A percentile compares a stretch with the other conserved stretches of the same genome.
Conservation (phyloP, 1,140 invertebrate species). For the Heliconius nattereri region DNA sequence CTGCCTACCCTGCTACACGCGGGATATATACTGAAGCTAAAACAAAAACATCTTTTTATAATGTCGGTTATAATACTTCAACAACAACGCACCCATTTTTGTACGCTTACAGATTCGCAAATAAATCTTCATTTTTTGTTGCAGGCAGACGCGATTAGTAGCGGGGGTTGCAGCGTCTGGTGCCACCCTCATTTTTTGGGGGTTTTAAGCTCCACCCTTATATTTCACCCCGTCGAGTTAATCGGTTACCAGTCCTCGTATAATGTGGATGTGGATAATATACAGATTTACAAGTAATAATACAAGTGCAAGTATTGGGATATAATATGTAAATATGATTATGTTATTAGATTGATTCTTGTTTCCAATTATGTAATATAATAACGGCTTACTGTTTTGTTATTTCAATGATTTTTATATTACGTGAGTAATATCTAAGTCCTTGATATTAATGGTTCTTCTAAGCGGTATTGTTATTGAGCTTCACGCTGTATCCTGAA, state of each 20-base stretch:
- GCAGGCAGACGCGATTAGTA: conserved; percentile 47
- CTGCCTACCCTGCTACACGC: no score
- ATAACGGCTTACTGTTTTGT: no score
- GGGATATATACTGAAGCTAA: no score
- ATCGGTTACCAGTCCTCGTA: conserved; percentile 42
- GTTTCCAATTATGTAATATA: not conserved
- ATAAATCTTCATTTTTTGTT: conserved; percentile 77
- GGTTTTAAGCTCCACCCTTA: conserved; percentile 52
- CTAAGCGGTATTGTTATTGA: no score
- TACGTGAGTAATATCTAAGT: no score
- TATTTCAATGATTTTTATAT: no score
- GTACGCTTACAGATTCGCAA: conserved; percentile 43
- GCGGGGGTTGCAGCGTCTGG: conserved; percentile 43
- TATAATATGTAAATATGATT: not conserved
- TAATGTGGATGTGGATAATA: conserved; percentile 38
- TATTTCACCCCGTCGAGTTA: conserved; percentile 37
- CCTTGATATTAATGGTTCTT: no score
- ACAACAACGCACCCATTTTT: conserved; percentile 26
- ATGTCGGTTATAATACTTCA: conserved; percentile 20
- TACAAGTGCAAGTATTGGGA: not conserved
- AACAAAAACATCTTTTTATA: not conserved
- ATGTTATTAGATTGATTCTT: not conserved
- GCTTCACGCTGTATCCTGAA: no score
- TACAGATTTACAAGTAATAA: conserved; percentile 7
- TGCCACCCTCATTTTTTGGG: conserved; percentile 67